phyloP scores from a whole-genome alignment of 2,888 invertebrate genomes.

The Hoplodrina blanda region DNA sequence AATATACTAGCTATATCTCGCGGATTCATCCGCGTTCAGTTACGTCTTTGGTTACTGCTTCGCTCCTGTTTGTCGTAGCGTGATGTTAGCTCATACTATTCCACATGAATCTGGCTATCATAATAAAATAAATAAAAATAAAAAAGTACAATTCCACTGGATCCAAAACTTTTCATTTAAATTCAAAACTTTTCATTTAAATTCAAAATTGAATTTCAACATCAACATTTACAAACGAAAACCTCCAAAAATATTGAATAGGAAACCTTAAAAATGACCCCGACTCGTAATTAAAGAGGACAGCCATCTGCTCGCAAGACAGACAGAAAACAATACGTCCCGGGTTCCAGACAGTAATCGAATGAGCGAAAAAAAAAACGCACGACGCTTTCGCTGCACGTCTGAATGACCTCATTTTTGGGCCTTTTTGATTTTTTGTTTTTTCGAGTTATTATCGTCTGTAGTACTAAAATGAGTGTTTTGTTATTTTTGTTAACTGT shows the following conservation, averaged over 20 bases:
- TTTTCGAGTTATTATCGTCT: slow-evolving; percentile 33
- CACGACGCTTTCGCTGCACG: slow-evolving; percentile 42
- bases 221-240: background rate
- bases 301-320: slow-evolving; percentile 61
- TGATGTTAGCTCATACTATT: too few species aligned
- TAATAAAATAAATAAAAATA: too few species aligned
- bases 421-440: slow-evolving; percentile 30
- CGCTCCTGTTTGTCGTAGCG: too few species aligned
- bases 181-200: too few species aligned
- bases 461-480: slow-evolving; percentile 15
- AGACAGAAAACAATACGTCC: slow-evolving; percentile 45
- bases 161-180: too few species aligned
- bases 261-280: slow-evolving; percentile 31
- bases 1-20: too few species aligned
- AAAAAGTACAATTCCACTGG: too few species aligned
- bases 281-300: slow-evolving; percentile 53
- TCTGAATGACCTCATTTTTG: slow-evolving; percentile 62
- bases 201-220: too few species aligned
- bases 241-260: slow-evolving; percentile 24
- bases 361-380: slow-evolving; percentile 56
- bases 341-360: slow-evolving; percentile 61
- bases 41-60: too few species aligned
- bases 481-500: slow-evolving; percentile 1
- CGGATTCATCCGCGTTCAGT: too few species aligned
- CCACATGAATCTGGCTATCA: too few species aligned